These are phyloP conservation scores for Spondyliosoma cantharus DNA, from an alignment of 2,797 vertebrate genomes.

Conservation along the genomic window DNA sequence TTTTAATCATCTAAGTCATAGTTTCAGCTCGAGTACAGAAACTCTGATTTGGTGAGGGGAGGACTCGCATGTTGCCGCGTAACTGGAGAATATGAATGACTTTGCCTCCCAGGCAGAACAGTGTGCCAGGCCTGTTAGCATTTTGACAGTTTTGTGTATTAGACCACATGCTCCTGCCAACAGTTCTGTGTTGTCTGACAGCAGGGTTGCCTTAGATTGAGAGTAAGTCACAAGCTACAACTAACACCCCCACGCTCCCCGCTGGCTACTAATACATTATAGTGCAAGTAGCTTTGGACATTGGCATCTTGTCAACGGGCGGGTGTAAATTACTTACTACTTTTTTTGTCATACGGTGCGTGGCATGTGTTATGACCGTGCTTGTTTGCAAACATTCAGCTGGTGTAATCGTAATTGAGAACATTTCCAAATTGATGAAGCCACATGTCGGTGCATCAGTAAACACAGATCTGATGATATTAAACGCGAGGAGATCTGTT, in stretches of 20 bases:
- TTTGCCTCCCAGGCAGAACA: slow-evolving; percentile 47
- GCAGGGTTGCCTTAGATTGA: slow-evolving; percentile 59
- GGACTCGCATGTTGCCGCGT: slow-evolving; percentile 46
- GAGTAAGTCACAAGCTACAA: slow-evolving; percentile 55
- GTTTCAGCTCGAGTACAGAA: slow-evolving; percentile 31
- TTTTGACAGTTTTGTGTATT: slow-evolving; percentile 69
- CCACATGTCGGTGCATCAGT: background rate
- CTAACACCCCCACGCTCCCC: slow-evolving; percentile 51
- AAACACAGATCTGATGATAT: background rate
- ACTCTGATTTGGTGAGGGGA: slow-evolving; percentile 22
- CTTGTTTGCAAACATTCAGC: background rate
- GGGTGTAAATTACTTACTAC: slow-evolving; percentile 49
- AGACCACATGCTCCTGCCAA: slow-evolving; percentile 64
- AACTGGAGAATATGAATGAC: slow-evolving; percentile 60
- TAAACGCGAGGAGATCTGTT: background rate
- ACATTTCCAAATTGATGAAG: background rate
- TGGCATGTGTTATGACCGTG: background rate
- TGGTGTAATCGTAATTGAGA: too few relatives aligned
- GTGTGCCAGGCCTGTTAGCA: slow-evolving; percentile 68
- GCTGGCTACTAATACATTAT: slow-evolving; percentile 64
- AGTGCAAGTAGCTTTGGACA: slow-evolving; percentile 48
- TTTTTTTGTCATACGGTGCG: background rate
- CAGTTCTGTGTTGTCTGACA: slow-evolving; percentile 61
- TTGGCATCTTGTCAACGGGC: slow-evolving; percentile 41
- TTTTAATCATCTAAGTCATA: slow-evolving; percentile 3